Percentiles rank a stretch among this genome's conserved stretches.
phyloP scores from a whole-genome alignment of 1,140 invertebrate genomes.

The Plectrocnemia conspersa region DNA sequence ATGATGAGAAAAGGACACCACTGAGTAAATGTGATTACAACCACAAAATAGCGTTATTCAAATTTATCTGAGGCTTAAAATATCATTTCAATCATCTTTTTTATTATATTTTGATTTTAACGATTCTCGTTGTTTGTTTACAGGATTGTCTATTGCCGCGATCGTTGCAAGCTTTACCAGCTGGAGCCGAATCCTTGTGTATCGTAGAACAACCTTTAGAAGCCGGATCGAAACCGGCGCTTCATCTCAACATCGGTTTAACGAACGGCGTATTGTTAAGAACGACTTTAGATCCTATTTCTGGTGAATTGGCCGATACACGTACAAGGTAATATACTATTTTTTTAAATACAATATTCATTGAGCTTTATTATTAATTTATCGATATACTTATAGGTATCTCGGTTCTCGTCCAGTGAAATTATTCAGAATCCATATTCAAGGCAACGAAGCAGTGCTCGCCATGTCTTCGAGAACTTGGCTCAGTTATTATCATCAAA shows the following conservation, averaged over 20 bases:
- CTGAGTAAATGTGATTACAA: conserved; percentile 50
- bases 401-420: conserved; percentile 93
- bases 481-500: conserved; percentile 98
- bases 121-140: conserved; percentile 37
- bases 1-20: conserved; percentile 53
- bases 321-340: conserved; percentile 64
- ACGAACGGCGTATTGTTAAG: conserved; percentile 95
- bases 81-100: conserved; percentile 14
- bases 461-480: conserved; percentile 97
- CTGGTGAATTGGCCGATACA: conserved; percentile 95
- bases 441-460: conserved; percentile 92
- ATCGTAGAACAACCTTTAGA: conserved; percentile 81
- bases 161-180: conserved; percentile 96
- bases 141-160: conserved; percentile 84
- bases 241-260: conserved; percentile 97
- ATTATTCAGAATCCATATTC: conserved; percentile 91
- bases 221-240: conserved; percentile 61
- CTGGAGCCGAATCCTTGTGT: conserved; percentile 92
- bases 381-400: conserved; percentile 54
- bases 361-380: conserved; percentile 4
- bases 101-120: conserved; percentile 22
- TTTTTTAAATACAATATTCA: background rate
- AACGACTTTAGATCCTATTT: conserved; percentile 93
- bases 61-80: conserved; percentile 31
- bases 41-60: conserved; percentile 51